Evolutionary conservation across 2,113 vertebrate species (phyloP).

Genomic region (Sterrhoptilus dennistouni): DNA sequence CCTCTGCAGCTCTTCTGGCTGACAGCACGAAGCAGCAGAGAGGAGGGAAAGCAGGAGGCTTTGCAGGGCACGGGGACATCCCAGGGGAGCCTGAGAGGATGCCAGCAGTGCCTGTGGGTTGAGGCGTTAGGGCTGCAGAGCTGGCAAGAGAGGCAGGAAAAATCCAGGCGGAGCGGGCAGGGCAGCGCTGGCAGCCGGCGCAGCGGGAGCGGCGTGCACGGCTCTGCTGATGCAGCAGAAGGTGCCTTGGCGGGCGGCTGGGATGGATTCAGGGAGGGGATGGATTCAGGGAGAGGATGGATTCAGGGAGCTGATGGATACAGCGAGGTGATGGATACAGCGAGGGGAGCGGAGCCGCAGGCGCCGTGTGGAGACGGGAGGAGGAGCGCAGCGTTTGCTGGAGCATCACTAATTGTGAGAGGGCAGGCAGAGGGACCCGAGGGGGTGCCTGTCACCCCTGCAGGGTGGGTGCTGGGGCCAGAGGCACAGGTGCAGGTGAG

Average conservation of each 20-base stretch:
- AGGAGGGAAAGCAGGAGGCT: neutral
- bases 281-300: neutral
- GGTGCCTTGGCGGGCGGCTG: neutral
- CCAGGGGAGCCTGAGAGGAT: neutral
- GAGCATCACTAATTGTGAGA: neutral
- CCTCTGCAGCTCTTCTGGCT: neutral
- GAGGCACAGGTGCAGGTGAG: neutral
- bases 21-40: neutral
- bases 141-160: constrained; percentile 5
- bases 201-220: neutral
- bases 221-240: constrained; percentile 40
- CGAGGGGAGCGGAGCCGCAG: neutral
- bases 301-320: neutral
- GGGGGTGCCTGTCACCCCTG: neutral
- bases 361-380: neutral
- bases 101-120: neutral
- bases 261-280: neutral
- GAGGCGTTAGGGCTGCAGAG: constrained; percentile 10
- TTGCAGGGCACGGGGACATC: neutral
- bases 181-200: neutral
- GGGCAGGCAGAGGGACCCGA: neutral
- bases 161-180: neutral
- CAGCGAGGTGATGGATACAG: neutral
- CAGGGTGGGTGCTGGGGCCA: neutral
- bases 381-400: neutral